Conservation (phyloP, 2,888 invertebrate genomes). For the Pseudoips prasinana region DNA sequence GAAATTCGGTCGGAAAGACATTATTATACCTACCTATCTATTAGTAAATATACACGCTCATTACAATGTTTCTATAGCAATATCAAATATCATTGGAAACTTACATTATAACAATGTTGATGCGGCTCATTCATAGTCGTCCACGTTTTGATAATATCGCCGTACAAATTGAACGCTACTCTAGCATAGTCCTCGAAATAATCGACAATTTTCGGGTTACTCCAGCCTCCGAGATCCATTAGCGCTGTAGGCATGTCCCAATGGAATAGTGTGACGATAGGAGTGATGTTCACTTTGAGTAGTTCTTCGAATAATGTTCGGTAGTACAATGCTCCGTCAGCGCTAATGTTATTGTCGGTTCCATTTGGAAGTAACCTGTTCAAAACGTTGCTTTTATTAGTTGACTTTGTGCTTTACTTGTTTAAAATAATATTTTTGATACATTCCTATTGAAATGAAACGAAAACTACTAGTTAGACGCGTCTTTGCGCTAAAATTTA, state of each 20-base stretch:
- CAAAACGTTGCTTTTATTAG: too few relatives aligned
- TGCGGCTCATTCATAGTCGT: slow-evolving; percentile 89
- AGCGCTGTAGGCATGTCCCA: slow-evolving; percentile 80
- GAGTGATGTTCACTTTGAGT: slow-evolving; percentile 83
- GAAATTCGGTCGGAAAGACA: too few relatives aligned
- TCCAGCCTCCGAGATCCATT: slow-evolving; percentile 78
- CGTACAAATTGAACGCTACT: slow-evolving; percentile 81
- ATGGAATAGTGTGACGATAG: slow-evolving; percentile 86
- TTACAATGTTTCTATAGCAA: too few relatives aligned
- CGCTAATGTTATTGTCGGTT: slow-evolving; percentile 84
- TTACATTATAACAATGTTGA: slow-evolving; percentile 72
- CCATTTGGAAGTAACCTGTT: slow-evolving; percentile 86
- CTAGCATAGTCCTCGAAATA: slow-evolving; percentile 81
- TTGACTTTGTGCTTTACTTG: too few relatives aligned
- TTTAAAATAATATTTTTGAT: too few relatives aligned
- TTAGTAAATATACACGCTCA: too few relatives aligned
- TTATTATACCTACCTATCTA: too few relatives aligned
- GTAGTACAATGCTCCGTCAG: slow-evolving; percentile 88
- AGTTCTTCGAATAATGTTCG: slow-evolving; percentile 87
- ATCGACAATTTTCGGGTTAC: slow-evolving; percentile 73
- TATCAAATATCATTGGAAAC: too few relatives aligned
- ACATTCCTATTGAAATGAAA: too few relatives aligned
- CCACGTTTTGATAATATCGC: slow-evolving; percentile 86
- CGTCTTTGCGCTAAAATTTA: too few relatives aligned
- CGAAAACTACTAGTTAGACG: too few relatives aligned